Percentiles rank a stretch among this genome's conserved stretches.
These are phyloP conservation scores for Anoura caudifer DNA, from an alignment of 2,113 vertebrate genomes.

Conservation along the genomic window DNA sequence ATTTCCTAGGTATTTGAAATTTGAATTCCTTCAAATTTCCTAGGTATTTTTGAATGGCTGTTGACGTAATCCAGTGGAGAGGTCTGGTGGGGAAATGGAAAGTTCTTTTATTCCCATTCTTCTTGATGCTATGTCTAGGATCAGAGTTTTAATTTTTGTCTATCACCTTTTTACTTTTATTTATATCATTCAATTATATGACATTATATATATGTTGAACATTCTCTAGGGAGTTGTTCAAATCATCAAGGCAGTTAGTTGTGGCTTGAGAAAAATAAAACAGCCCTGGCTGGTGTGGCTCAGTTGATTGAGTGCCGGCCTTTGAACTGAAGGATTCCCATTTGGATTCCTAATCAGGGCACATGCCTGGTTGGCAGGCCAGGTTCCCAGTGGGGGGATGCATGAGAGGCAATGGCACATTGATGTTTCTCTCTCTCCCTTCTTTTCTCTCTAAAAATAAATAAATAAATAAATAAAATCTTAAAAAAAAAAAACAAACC, in stretches of 20 bases:
- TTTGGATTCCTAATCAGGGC: no score
- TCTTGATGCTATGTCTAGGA: neutral
- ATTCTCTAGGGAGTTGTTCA: neutral
- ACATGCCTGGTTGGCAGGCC: no score
- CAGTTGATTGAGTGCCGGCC: no score
- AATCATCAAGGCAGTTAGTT: neutral
- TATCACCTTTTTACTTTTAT: neutral
- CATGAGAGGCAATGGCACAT: no score
- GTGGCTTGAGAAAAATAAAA: neutral
- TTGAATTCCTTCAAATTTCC: neutral
- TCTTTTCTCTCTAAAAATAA: no score
- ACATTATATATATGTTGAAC: neutral
- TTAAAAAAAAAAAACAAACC: neutral
- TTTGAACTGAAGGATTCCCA: no score
- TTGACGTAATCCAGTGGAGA: neutral
- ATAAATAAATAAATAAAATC: neutral
- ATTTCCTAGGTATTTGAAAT: neutral
- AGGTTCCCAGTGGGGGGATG: no score
- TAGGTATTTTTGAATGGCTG: neutral
- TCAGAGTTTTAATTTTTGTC: neutral
- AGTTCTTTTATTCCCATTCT: neutral
- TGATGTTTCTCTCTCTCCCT: no score
- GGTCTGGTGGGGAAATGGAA: neutral
- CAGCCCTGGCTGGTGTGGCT: no score
- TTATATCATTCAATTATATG: neutral